phyloP scores from a whole-genome alignment of 2,797 vertebrate genomes.

The Podargus strigoides region DNA sequence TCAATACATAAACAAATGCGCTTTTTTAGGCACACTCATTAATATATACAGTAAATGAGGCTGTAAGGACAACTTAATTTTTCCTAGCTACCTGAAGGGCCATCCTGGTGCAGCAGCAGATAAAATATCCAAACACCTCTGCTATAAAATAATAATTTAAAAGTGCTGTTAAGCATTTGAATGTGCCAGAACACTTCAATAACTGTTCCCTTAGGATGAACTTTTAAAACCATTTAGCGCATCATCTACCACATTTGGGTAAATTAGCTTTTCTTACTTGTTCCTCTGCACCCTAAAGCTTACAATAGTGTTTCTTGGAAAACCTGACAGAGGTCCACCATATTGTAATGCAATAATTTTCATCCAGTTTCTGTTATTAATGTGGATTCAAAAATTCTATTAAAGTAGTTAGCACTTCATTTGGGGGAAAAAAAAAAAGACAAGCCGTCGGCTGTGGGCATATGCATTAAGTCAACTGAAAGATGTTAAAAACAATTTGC shows the following conservation, averaged over 20 bases:
- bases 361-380: not conserved
- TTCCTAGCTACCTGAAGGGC: not conserved
- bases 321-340: not conserved
- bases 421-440: not conserved
- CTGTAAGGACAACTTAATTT: not conserved
- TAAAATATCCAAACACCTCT: not conserved
- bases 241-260: not conserved
- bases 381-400: not conserved
- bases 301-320: not conserved
- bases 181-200: not conserved
- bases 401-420: not conserved
- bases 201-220: not conserved
- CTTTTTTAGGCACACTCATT: not conserved
- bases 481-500: not conserved
- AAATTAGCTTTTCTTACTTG: not conserved
- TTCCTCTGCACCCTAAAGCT: not conserved
- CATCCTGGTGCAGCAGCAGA: not conserved
- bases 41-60: not conserved
- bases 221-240: not conserved
- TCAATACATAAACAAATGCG: not conserved
- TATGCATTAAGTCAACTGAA: not conserved
- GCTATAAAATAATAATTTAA: not conserved
- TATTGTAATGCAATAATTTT: not conserved
- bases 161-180: not conserved
- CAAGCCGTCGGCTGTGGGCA: fast-evolving